These are phyloP conservation scores for Propsilocerus akamusi DNA, from an alignment of 1,140 invertebrate species.

Conservation along the genomic window DNA sequence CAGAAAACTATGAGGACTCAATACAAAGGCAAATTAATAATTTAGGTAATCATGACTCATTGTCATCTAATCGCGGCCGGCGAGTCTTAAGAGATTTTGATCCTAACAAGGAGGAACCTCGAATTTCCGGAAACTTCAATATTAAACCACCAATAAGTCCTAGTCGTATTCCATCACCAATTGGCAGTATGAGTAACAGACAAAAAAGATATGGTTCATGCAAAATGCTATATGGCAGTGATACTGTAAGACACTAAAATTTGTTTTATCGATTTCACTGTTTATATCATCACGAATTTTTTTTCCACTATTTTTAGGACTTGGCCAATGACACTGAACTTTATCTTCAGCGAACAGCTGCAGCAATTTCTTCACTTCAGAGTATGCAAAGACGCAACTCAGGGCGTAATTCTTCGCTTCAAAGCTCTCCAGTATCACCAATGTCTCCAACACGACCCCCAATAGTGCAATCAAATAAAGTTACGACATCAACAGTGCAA, in stretches of 20 bases:
- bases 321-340: slow-evolving; percentile 35
- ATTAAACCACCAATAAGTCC: slow-evolving; percentile 2
- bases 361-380: slow-evolving; percentile 44
- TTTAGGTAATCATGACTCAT: neutral
- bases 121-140: neutral
- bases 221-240: neutral
- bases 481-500: slow-evolving; percentile 1
- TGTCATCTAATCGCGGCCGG: neutral
- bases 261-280: neutral
- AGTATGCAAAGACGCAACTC: slow-evolving; percentile 18
- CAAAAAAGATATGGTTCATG: neutral
- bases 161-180: neutral
- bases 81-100: neutral
- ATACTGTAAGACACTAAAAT: neutral
- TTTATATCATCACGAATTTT: neutral
- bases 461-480: slow-evolving; percentile 6
- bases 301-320: neutral
- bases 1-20: neutral
- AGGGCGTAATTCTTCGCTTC: slow-evolving; percentile 15
- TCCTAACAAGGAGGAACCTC: neutral
- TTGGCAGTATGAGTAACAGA: neutral
- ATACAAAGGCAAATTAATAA: neutral
- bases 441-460: slow-evolving; percentile 9
- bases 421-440: slow-evolving; percentile 9
- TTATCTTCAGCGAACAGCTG: slow-evolving; percentile 44